Percentiles rank a stretch among this genome's conserved stretches.
Conservation (phyloP, 2,797 vertebrate species). For the Rhabdomys pumilio region DNA sequence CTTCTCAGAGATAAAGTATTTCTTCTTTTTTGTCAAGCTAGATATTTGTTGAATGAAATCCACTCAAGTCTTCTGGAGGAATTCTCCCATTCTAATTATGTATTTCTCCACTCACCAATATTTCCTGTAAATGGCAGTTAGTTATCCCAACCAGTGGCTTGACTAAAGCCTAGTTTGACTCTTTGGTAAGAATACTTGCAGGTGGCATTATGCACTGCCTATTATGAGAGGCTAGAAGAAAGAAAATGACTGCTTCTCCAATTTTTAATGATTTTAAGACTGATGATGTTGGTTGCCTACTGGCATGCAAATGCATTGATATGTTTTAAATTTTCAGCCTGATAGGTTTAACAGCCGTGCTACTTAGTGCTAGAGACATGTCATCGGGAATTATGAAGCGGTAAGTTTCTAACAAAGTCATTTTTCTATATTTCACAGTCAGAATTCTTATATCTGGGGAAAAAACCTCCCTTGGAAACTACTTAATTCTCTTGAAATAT, state of each 20-base stretch:
- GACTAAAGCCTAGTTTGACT: constrained; percentile 32
- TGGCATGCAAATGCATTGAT: neutral
- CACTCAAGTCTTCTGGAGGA: neutral
- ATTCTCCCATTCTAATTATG: neutral
- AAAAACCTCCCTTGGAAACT: neutral
- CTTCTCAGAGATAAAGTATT: constrained; percentile 21
- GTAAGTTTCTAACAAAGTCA: constrained; percentile 19
- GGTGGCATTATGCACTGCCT: neutral
- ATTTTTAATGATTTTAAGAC: constrained; percentile 16
- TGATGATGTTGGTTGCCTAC: neutral
- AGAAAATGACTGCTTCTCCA: constrained; percentile 10
- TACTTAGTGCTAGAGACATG: neutral
- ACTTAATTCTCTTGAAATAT: constrained; percentile 33
- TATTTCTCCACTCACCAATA: constrained; percentile 6
- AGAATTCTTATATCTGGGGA: neutral
- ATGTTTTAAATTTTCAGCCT: neutral
- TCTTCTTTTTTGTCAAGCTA: constrained; percentile 10
- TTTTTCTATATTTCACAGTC: constrained; percentile 13
- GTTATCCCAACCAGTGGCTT: constrained; percentile 29
- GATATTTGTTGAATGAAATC: constrained; percentile 14
- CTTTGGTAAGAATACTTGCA: constrained; percentile 21
- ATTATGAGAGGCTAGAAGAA: neutral
- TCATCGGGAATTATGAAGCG: constrained; percentile 31
- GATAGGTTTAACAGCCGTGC: constrained; percentile 7
- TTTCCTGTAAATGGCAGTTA: neutral